phyloP scores from a whole-genome alignment of 2,113 vertebrate species.

The Bos indicus region DNA sequence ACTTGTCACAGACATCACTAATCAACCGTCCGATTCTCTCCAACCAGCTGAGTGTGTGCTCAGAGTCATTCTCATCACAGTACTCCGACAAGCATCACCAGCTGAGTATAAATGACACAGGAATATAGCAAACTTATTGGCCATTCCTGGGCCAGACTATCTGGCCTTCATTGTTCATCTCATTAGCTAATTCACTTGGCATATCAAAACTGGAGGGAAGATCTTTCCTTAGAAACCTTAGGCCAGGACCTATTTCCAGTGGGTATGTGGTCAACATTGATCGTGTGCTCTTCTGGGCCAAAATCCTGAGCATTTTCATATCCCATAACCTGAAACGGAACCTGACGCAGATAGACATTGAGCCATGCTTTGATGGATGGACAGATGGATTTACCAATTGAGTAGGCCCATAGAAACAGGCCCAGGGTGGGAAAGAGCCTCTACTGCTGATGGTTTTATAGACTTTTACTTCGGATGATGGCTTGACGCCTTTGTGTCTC shows the following conservation, averaged over 20 bases:
- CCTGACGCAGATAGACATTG: neutral
- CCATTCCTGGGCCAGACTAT: neutral
- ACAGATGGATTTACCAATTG: neutral
- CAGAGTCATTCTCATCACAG: neutral
- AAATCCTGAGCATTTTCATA: neutral
- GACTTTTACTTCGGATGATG: conserved; percentile 46
- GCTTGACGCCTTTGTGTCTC: conserved; percentile 64
- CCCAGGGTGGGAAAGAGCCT: neutral
- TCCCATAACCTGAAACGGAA: neutral
- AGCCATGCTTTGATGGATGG: neutral
- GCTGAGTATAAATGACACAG: neutral
- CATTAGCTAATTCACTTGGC: neutral
- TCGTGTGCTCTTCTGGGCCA: neutral
- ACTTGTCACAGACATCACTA: neutral
- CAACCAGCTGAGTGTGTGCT: neutral
- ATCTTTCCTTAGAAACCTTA: neutral
- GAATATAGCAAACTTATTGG: neutral
- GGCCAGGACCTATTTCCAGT: neutral
- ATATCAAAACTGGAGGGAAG: neutral
- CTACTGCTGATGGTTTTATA: neutral
- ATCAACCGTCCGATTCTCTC: neutral
- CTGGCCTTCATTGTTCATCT: neutral
- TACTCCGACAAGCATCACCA: neutral
- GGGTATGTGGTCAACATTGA: neutral
- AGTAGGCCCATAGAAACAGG: neutral